Conservation (phyloP, 2,797 vertebrate genomes). For the Parauchenoglanis ngamensis region DNA sequence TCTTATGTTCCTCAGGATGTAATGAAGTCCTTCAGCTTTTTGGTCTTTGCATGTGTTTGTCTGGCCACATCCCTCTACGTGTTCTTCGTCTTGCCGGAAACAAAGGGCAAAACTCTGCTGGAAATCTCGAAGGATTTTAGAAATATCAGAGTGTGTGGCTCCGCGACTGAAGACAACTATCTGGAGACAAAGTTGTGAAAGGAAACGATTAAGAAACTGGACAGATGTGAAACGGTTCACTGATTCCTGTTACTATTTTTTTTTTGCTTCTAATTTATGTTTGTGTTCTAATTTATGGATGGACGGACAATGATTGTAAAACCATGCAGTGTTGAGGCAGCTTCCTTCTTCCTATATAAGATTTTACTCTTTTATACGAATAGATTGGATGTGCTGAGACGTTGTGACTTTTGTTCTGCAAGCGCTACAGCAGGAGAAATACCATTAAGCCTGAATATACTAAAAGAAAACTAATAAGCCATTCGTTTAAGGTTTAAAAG, state of each 20-base stretch:
- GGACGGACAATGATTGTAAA: neutral
- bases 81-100: conserved; percentile 75
- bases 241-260: neutral
- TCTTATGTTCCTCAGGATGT: conserved; percentile 58
- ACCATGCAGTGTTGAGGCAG: neutral
- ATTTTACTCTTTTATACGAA: neutral
- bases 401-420: neutral
- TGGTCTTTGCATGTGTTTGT: conserved; percentile 66
- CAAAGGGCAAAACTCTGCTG: conserved; percentile 74
- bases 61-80: conserved; percentile 64
- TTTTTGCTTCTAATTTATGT: neutral
- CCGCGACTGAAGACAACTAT: conserved; percentile 34
- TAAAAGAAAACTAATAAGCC: neutral
- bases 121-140: conserved; percentile 72
- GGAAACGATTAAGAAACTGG: neutral
- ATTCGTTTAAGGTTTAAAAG: neutral
- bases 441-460: neutral
- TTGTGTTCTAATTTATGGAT: neutral
- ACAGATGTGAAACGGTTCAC: neutral
- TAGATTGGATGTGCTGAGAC: too few species aligned
- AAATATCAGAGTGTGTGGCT: conserved; percentile 65
- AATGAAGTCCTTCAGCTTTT: conserved; percentile 66
- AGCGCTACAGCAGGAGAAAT: neutral
- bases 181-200: conserved; percentile 69
- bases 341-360: neutral